Conservation (phyloP, 2,888 invertebrate genomes). For the Reticulitermes lucifugus region DNA sequence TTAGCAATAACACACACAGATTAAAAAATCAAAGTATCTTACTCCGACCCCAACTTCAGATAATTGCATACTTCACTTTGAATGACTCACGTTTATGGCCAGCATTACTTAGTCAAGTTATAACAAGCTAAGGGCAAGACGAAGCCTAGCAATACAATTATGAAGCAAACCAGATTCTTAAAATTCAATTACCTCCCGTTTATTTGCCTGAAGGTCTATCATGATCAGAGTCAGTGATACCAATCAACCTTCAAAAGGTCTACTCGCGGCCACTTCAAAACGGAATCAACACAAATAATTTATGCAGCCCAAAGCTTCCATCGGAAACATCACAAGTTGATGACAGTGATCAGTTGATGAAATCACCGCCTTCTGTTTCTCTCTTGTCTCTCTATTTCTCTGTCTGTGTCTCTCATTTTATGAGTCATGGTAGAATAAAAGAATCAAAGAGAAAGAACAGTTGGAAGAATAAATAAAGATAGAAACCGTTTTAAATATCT, state of each 20-base stretch:
- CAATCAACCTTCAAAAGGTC: neutral
- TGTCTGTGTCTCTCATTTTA: no score
- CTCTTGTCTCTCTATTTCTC: no score
- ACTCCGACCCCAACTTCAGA: neutral
- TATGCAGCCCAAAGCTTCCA: neutral
- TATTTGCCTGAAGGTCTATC: neutral
- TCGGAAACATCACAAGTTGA: neutral
- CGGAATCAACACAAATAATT: no score
- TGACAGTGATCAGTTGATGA: neutral
- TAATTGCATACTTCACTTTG: neutral
- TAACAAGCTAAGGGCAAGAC: neutral
- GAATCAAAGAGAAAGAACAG: no score
- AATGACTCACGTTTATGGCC: neutral
- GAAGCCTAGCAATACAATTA: neutral
- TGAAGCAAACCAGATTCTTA: neutral
- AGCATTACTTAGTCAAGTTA: neutral
- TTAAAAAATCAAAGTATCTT: neutral
- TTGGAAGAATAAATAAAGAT: neutral
- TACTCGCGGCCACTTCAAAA: neutral
- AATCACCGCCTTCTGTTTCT: neutral
- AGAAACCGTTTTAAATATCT: neutral
- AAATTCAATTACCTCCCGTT: neutral
- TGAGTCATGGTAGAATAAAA: no score
- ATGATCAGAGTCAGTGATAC: neutral
- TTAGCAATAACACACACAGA: neutral